phyloP scores from a whole-genome alignment of 2,888 invertebrate species.

The Chromoteleia sp. region DNA sequence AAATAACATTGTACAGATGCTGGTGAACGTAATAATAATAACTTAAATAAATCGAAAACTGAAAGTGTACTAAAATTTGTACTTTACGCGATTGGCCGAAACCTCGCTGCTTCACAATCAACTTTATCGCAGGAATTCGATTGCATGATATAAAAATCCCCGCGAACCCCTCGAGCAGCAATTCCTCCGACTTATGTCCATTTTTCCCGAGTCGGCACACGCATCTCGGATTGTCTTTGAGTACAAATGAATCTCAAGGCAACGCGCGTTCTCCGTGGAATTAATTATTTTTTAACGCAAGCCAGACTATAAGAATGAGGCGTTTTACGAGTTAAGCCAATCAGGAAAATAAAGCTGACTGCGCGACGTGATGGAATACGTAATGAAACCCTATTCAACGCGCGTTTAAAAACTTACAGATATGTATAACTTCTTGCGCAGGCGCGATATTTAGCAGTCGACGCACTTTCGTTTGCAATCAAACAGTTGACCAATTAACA shows the following conservation, averaged over 20 bases:
- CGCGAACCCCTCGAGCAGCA: conserved; percentile 6
- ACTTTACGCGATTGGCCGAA: conserved; percentile 25
- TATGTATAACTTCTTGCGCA: conserved; percentile 27
- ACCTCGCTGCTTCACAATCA: conserved; percentile 22
- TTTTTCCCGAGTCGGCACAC: conserved; percentile 57
- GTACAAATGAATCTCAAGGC: conserved; percentile 62
- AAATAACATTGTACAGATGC: no score
- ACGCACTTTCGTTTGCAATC: conserved; percentile 33
- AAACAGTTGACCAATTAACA: conserved; percentile 29
- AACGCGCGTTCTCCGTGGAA: conserved; percentile 45
- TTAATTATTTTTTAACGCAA: conserved; percentile 57
- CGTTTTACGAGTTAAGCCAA: conserved; percentile 53
- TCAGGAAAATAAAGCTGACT: conserved; percentile 51
- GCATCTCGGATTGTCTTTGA: conserved; percentile 57
- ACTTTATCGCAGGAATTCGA: conserved; percentile 37
- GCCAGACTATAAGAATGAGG: conserved; percentile 36
- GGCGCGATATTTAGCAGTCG: conserved; percentile 39
- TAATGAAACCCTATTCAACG: conserved; percentile 20
- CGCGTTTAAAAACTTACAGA: conserved; percentile 30
- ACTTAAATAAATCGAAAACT: conserved; percentile 13
- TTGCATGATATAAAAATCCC: conserved; percentile 39
- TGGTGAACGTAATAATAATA: no score
- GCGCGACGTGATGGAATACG: conserved; percentile 41
- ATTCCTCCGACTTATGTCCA: conserved; percentile 36
- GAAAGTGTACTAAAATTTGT: conserved; percentile 16